Evolutionary conservation across 2,888 invertebrate genomes (phyloP), one percentile per base, ranked within the genome.

Genomic region (Deilephila porcellus): DNA sequence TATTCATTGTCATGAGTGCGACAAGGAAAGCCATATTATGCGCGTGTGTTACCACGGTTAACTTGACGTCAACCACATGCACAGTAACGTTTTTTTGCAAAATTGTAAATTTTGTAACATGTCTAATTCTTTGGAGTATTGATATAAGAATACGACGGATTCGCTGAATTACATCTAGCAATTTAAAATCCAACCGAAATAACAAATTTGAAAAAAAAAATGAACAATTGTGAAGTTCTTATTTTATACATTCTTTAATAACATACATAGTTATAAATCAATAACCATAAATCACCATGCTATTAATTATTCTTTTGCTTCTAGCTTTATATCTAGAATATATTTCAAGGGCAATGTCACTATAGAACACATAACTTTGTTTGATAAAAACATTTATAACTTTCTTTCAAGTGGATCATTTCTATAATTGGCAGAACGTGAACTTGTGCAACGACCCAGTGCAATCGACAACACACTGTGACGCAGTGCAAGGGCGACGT

Each of bases 21-120:
- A 92, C 83, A 90, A 88, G 85, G 92, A 93, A 80, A 81, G 83
- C 79, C 70, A 80, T 80, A 86, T 76, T 80, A 78, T 85, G 83
- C 81, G 85, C 81, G 83, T 86, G 88, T 87, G 87, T 84, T 83
- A 85, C 83, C 74, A 81, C 83, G 80, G 78, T 83, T 79, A 83
- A 82, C 83, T 83, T 88, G 86, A 87, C 86, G 88, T 86, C 72
- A 34, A n/a, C 56, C 25, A 52, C 17, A 75, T 71, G 73, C 62
- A 60, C 34, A 63, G 73, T 45, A 25, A 52, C 67, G 67, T 59
- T 56, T 56, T 71, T 62, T 25, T 72, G n/a, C 53, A 45, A 64
- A 63, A 45, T 63, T 8, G 17, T 20, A 14, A 25, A 25, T 67
- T 52, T 67, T 25, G 17, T 52, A 52, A 25, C 4, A 14, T 25